These are phyloP conservation scores for Notarius lentiginosus DNA, from an alignment of 2,113 vertebrate genomes.

Conservation along the genomic window DNA sequence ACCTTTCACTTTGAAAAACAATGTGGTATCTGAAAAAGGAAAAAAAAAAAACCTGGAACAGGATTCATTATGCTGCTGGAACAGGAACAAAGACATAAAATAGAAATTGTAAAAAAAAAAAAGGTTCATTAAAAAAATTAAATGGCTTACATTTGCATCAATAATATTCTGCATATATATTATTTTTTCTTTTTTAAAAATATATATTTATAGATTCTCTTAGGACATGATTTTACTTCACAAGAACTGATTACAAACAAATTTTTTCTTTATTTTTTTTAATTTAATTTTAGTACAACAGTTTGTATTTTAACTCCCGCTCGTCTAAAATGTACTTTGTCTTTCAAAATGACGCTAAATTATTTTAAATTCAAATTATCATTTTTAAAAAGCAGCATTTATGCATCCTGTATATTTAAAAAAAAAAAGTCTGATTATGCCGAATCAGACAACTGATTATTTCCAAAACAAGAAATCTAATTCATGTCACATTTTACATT, in stretches of 20 bases:
- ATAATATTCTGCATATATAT: neutral
- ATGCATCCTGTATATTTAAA: neutral
- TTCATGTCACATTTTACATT: neutral
- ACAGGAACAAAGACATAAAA: neutral
- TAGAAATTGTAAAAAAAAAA: neutral
- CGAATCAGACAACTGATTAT: neutral
- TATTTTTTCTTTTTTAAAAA: neutral
- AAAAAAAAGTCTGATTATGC: neutral
- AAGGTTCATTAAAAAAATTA: neutral
- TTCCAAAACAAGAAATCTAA: neutral
- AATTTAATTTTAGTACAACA: neutral
- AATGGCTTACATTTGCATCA: neutral
- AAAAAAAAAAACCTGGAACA: neutral
- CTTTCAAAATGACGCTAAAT: neutral
- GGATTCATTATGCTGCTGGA: neutral
- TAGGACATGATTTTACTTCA: neutral
- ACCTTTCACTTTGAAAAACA: slow-evolving; percentile 5
- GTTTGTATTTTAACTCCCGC: neutral
- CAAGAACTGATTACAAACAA: neutral
- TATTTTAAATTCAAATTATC: neutral
- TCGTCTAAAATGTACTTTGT: neutral
- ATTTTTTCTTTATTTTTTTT: too few species aligned
- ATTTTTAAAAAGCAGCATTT: neutral
- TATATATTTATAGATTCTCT: neutral
- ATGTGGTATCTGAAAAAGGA: slow-evolving; percentile 3